Percentiles rank a stretch among this genome's conserved stretches.
Evolutionary conservation across 2,888 invertebrate genomes (phyloP).

Genomic region (Sthenelais limicola): DNA sequence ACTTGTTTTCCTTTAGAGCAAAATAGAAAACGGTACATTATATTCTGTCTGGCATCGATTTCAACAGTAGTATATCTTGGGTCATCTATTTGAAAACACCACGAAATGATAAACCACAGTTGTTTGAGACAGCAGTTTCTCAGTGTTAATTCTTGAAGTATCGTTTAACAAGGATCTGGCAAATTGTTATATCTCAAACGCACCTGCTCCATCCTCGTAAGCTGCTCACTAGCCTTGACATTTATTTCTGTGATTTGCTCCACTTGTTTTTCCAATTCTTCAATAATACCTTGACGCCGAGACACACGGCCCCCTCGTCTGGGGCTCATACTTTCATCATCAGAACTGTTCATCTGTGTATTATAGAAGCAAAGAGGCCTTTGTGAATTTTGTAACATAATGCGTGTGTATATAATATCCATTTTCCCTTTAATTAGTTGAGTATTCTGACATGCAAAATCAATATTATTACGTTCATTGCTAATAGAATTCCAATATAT

Average conservation of each 20-base stretch:
- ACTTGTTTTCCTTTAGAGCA: conserved; percentile 20
- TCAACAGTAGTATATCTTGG: too few relatives aligned
- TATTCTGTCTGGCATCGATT: too few relatives aligned
- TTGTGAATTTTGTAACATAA: too few relatives aligned
- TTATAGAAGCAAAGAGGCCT: too few relatives aligned
- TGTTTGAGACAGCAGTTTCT: too few relatives aligned
- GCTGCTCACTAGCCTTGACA: conserved; percentile 26
- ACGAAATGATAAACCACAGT: too few relatives aligned
- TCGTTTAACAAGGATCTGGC: too few relatives aligned
- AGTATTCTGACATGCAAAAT: neutral
- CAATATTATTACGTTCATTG: neutral
- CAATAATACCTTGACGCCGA: conserved; percentile 24
- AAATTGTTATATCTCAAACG: conserved; percentile 2
- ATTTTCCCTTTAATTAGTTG: neutral
- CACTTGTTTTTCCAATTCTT: conserved; percentile 25
- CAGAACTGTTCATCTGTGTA: conserved; percentile 16
- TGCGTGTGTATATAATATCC: too few relatives aligned
- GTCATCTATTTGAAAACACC: too few relatives aligned
- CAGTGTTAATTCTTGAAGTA: too few relatives aligned
- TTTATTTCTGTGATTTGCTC: conserved; percentile 25
- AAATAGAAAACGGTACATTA: too few relatives aligned
- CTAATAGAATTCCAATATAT: too few relatives aligned
- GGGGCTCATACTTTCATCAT: conserved; percentile 10
- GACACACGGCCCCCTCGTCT: neutral
- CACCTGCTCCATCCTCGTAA: conserved; percentile 37